Percentiles rank a stretch among this genome's conserved stretches.
Conservation (phyloP, 1,140 invertebrate genomes). For the Choristoneura fumiferana region DNA sequence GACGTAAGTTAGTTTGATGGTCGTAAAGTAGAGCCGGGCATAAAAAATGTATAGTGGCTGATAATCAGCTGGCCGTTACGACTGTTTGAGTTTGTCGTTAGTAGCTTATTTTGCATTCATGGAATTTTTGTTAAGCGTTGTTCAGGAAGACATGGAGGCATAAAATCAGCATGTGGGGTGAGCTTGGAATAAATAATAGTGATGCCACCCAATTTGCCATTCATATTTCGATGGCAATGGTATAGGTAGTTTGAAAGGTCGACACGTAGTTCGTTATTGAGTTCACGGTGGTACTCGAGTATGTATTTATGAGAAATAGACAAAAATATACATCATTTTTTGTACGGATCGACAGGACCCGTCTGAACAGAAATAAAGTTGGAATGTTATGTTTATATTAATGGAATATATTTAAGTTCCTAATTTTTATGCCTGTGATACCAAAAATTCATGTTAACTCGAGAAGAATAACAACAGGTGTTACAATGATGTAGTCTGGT, state of each 20-base stretch:
- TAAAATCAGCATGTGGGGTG: conserved; percentile 40
- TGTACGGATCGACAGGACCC: no score
- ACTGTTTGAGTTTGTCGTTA: conserved; percentile 53
- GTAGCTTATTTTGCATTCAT: conserved; percentile 75
- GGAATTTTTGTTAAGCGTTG: conserved; percentile 71
- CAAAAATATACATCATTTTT: no score
- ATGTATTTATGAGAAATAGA: conserved; percentile 9
- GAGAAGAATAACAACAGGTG: no score
- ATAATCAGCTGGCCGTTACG: conserved; percentile 1
- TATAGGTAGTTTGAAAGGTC: conserved; percentile 62
- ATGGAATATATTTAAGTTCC: no score
- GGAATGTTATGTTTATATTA: no score
- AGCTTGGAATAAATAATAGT: conserved; percentile 21
- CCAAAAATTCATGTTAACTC: no score
- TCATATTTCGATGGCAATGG: conserved; percentile 70
- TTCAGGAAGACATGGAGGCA: conserved; percentile 48
- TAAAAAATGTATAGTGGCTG: conserved; percentile 5
- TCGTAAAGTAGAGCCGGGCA: conserved; percentile 1
- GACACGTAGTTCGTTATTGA: conserved; percentile 15
- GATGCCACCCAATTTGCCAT: conserved; percentile 66
- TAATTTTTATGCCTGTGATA: no score
- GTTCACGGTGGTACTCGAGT: not conserved
- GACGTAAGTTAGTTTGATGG: not conserved
- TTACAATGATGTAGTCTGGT: no score
- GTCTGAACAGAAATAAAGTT: no score